phyloP scores from a whole-genome alignment of 2,797 vertebrate species.

The Coregonus ussuriensis region DNA sequence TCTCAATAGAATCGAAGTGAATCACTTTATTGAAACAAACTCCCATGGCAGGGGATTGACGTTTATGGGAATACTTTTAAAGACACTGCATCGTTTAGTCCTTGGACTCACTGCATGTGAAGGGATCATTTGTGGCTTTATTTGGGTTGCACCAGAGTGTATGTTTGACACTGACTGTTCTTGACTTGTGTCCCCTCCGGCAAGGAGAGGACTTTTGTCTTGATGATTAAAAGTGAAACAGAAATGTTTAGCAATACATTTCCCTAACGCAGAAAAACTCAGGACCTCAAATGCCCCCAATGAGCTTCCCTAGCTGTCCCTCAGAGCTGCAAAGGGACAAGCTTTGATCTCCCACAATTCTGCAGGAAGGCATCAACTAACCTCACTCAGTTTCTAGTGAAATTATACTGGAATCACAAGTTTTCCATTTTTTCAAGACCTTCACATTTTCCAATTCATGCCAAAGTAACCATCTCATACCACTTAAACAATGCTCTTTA shows the following conservation, averaged over 20 bases:
- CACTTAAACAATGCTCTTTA: too few relatives aligned
- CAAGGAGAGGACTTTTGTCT: slow-evolving; percentile 56
- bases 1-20: slow-evolving; percentile 29
- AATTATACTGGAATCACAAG: too few relatives aligned
- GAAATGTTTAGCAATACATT: slow-evolving; percentile 54
- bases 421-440: too few relatives aligned
- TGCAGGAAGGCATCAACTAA: neutral
- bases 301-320: slow-evolving; percentile 31
- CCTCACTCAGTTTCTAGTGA: too few relatives aligned
- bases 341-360: slow-evolving; percentile 34
- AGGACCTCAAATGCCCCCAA: slow-evolving; percentile 34
- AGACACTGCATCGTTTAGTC: slow-evolving; percentile 35
- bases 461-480: too few relatives aligned
- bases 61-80: slow-evolving; percentile 58
- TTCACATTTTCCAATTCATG: too few relatives aligned
- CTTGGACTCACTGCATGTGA: slow-evolving; percentile 47
- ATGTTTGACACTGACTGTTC: slow-evolving; percentile 54
- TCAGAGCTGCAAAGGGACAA: slow-evolving; percentile 39
- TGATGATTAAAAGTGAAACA: slow-evolving; percentile 29
- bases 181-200: slow-evolving; percentile 60
- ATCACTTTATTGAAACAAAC: slow-evolving; percentile 28
- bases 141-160: slow-evolving; percentile 14
- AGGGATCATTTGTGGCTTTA: slow-evolving; percentile 36
- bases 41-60: slow-evolving; percentile 43
- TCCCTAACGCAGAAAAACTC: slow-evolving; percentile 50